Evolutionary conservation across 2,888 invertebrate species (phyloP).

Genomic region (Herminia tarsipennalis): DNA sequence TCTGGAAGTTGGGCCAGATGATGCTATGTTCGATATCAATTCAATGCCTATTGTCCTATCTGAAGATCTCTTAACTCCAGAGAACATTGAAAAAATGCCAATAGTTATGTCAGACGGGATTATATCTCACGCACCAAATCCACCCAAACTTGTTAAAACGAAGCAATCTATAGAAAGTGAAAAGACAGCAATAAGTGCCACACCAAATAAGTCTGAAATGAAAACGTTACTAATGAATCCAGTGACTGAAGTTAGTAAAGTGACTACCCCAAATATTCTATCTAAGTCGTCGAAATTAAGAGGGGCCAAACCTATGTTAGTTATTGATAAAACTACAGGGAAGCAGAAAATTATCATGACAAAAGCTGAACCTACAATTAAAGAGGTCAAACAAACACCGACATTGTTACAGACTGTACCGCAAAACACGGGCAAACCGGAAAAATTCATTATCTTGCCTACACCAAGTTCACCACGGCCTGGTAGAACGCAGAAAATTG

Average conservation of each 20-base stretch:
- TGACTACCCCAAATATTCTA: constrained; percentile 78
- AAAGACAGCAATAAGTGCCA: constrained; percentile 57
- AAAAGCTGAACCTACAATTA: constrained; percentile 66
- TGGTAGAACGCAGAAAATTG: constrained; percentile 77
- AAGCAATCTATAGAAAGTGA: constrained; percentile 65
- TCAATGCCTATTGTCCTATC: constrained; percentile 91
- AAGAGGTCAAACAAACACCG: constrained; percentile 64
- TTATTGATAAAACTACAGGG: constrained; percentile 78
- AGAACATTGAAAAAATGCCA: constrained; percentile 89
- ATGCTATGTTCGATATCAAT: constrained; percentile 88
- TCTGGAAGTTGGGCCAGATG: constrained; percentile 60
- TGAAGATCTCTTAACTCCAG: constrained; percentile 89
- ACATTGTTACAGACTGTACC: constrained; percentile 61
- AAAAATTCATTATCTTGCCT: constrained; percentile 79
- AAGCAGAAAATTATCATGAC: constrained; percentile 81
- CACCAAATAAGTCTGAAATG: constrained; percentile 64
- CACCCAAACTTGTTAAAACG: constrained; percentile 67
- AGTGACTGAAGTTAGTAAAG: constrained; percentile 63
- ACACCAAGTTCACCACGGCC: constrained; percentile 65
- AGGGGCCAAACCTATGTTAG: constrained; percentile 76
- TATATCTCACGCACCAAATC: constrained; percentile 59
- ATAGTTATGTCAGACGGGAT: constrained; percentile 83
- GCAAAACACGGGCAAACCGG: constrained; percentile 61
- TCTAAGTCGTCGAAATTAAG: constrained; percentile 79
- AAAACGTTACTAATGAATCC: constrained; percentile 76